A percentile compares a stretch with the other conserved stretches of the same genome.
These are phyloP conservation scores for Octomys mimax DNA, from an alignment of 2,797 vertebrate genomes.

Conservation along the genomic window DNA sequence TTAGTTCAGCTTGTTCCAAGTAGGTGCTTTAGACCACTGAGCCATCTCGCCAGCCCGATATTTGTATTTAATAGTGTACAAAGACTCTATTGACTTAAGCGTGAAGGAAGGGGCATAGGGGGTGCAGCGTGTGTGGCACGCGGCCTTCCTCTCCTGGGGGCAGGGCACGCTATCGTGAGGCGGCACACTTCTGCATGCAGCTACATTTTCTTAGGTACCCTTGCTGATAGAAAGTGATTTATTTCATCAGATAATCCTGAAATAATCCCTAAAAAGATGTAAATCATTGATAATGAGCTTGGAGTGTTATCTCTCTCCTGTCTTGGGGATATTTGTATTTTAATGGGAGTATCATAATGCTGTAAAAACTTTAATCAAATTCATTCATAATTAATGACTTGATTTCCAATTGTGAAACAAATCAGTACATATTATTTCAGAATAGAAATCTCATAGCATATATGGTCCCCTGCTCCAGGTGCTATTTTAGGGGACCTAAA, in stretches of 20 bases:
- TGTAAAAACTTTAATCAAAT: constrained; percentile 66
- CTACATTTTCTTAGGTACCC: not conserved
- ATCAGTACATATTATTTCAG: constrained; percentile 38
- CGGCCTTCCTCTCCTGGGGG: not conserved
- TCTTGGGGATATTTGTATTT: constrained; percentile 66
- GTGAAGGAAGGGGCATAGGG: not conserved
- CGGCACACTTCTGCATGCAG: not conserved
- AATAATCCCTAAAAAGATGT: constrained; percentile 60
- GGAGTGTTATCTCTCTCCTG: constrained; percentile 55
- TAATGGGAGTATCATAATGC: constrained; percentile 61
- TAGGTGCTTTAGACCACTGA: no score
- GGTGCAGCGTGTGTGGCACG: not conserved
- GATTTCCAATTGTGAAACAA: constrained; percentile 17
- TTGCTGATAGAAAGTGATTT: constrained; percentile 41
- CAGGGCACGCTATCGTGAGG: not conserved
- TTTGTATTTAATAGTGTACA: not conserved
- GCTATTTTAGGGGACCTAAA: not conserved
- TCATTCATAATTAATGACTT: constrained; percentile 61
- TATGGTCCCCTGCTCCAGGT: not conserved
- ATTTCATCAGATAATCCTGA: constrained; percentile 51
- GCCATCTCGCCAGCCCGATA: no score
- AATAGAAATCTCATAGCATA: not conserved
- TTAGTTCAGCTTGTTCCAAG: no score
- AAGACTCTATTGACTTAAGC: not conserved
- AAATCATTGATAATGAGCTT: constrained; percentile 63